Evolutionary conservation across 2,113 vertebrate species (phyloP), one percentile per base, ranked within the genome.

Genomic region (Grammomys dolichurus): DNA sequence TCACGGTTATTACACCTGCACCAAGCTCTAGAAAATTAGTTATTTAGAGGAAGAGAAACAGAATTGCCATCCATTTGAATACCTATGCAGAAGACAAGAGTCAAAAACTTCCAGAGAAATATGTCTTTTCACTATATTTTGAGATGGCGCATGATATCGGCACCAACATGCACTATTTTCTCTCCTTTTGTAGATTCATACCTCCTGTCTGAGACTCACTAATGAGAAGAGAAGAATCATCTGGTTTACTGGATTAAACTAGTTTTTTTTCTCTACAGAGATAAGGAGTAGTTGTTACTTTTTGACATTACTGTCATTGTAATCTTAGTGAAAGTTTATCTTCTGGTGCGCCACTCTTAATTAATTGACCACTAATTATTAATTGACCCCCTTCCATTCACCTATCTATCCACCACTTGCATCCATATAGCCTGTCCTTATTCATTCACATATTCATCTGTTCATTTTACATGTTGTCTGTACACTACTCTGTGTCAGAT

Each of bases 1-100:
- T 70, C 95, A 31, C 31, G 65, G 54, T 94, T 54, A 73, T 94
- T 90, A 80, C 0, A 51, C 28, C 40, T 77, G 36, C 12, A 17
- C 87, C 4, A 9, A 67, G 43, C 22, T 77, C 20, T 76, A 81
- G 46, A 93, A 72, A 77, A 89, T 78, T 24, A 89, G 28, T 67
- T 51, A 75, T 84, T 94, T 60, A 85, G 63, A 81, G 40, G 63
- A 60, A 90, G 56, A 63, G 11, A 96, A 93, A 63, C 56, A 90
- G 46, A 88, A 88, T 78, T 89, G 24, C 5, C 43, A 48, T 91
- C 56, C 10, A 3, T 91, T 91, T 95, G 65, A 77, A 89, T 92
- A 63, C 17, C n/a, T 54, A 43, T 91, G 28, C 7, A 58, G 8
- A 95, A 84, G 60, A 46, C 26, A 81, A 63, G 8, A 95, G 65